Conservation (phyloP, 2,113 vertebrate species). For the Oxyruncus cristatus region DNA sequence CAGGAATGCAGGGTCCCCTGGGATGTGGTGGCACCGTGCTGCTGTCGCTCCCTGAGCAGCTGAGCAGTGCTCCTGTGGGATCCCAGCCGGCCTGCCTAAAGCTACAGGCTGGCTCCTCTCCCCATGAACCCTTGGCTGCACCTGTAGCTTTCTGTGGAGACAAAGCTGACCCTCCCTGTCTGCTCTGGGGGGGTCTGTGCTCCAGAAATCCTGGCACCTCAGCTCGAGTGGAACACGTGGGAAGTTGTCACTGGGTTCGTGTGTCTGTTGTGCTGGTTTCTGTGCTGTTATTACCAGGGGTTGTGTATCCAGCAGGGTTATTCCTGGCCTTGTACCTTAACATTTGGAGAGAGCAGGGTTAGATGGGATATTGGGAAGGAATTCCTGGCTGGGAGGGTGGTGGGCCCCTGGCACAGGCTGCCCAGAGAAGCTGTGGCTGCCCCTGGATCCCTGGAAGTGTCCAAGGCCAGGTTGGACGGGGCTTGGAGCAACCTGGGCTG, state of each 20-base stretch:
- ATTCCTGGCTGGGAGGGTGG: neutral
- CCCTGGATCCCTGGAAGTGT: neutral
- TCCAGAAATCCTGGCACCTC: neutral
- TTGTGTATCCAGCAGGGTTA: neutral
- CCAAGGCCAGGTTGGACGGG: neutral
- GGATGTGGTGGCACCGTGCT: neutral
- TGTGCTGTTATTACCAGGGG: neutral
- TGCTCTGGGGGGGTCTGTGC: neutral
- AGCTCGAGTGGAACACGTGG: neutral
- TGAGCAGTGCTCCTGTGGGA: neutral
- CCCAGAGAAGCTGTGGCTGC: neutral
- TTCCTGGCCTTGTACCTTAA: neutral
- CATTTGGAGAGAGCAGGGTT: neutral
- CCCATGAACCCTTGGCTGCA: neutral
- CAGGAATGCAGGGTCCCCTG: neutral
- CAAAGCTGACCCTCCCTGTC: neutral
- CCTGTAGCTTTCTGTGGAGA: neutral
- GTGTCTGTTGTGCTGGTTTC: neutral
- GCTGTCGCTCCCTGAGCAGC: neutral
- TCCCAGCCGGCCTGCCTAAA: neutral
- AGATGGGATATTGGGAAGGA: neutral
- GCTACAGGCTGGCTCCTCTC: neutral
- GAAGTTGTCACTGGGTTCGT: neutral
- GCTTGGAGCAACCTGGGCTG: neutral
- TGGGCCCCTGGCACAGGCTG: neutral